These are phyloP conservation scores for Clamator glandarius DNA, from an alignment of 2,797 vertebrate genomes.

Conservation along the genomic window DNA sequence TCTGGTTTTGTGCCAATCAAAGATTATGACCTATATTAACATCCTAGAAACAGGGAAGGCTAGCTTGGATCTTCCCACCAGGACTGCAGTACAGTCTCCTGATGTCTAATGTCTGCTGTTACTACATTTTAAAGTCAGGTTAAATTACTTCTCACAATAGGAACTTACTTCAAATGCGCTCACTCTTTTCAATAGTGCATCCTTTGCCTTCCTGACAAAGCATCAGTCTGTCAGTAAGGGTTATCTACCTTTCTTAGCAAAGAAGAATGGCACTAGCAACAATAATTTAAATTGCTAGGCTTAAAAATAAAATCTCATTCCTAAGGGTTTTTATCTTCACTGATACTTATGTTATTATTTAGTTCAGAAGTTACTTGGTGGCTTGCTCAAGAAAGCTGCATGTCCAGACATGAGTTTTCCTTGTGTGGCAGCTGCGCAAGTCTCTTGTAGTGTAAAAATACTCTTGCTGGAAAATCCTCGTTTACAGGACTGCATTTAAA, in stretches of 20 bases:
- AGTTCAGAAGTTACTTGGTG: not conserved
- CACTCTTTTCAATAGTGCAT: not conserved
- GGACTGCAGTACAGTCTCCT: not conserved
- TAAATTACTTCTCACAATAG: not conserved
- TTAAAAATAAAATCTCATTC: not conserved
- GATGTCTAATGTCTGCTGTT: not conserved
- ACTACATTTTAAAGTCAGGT: not conserved
- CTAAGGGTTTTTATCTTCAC: not conserved
- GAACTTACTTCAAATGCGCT: not conserved
- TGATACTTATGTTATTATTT: not conserved
- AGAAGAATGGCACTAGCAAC: not conserved
- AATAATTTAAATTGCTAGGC: not conserved
- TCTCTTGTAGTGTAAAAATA: not conserved
- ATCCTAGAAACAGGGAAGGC: not conserved
- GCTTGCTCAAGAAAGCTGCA: not conserved
- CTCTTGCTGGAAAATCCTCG: not conserved
- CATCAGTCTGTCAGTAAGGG: not conserved
- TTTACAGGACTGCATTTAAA: not conserved
- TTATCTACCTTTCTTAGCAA: not conserved
- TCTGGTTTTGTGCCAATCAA: constrained; percentile 20
- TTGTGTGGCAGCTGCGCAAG: not conserved
- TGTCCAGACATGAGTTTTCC: not conserved
- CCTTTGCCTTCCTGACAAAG: not conserved
- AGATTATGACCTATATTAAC: constrained; percentile 28
- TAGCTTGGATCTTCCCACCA: not conserved